Conservation (phyloP, 1,140 invertebrate genomes). For the Linepithema humile region DNA sequence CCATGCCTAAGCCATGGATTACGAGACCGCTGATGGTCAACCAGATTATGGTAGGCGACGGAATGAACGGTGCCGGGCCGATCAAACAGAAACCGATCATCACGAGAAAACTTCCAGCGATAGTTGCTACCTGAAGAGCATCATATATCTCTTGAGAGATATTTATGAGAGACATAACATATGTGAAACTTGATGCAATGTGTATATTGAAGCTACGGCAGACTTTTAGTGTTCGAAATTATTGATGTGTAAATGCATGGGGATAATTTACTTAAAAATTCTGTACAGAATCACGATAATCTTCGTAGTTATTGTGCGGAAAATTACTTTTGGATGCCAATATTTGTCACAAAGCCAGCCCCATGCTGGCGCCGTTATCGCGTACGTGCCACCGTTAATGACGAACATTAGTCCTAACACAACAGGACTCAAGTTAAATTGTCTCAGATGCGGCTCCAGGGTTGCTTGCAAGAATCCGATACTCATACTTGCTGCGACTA, state of each 20-base stretch:
- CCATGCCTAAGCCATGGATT: slow-evolving; percentile 91
- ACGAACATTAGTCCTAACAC: slow-evolving; percentile 94
- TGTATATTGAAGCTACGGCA: neutral
- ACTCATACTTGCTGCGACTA: slow-evolving; percentile 90
- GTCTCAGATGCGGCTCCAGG: slow-evolving; percentile 91
- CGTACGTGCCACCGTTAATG: slow-evolving; percentile 94
- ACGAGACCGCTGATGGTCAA: slow-evolving; percentile 89
- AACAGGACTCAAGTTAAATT: slow-evolving; percentile 90
- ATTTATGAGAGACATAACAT: neutral
- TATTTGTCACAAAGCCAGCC: slow-evolving; percentile 91
- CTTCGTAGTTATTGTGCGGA: neutral
- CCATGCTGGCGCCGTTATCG: slow-evolving; percentile 91
- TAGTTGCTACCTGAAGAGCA: slow-evolving; percentile 84
- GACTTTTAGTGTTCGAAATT: neutral
- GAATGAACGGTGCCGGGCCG: slow-evolving; percentile 90
- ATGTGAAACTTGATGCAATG: neutral
- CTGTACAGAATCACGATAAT: neutral
- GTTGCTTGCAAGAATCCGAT: slow-evolving; percentile 93
- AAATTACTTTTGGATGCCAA: slow-evolving; percentile 86
- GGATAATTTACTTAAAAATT: neutral
- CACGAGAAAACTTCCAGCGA: slow-evolving; percentile 88
- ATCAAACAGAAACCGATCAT: slow-evolving; percentile 89
- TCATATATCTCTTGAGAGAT: neutral
- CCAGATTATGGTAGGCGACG: slow-evolving; percentile 87
- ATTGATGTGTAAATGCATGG: neutral